Evolutionary conservation across 2,888 invertebrate species (phyloP).

Genomic region (Norana najaformis): DNA sequence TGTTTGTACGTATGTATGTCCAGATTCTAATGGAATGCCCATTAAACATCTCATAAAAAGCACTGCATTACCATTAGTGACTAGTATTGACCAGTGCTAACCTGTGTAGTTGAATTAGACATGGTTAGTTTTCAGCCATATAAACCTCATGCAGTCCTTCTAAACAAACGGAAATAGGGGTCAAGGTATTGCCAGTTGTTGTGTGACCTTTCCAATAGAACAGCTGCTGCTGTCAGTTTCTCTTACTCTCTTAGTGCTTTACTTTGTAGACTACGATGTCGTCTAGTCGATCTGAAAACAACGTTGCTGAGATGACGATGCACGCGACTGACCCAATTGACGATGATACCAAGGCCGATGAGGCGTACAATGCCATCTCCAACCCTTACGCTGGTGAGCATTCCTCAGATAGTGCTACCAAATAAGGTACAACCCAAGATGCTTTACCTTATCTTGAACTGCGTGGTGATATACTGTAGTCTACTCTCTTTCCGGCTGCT

Average conservation of each 20-base stretch:
- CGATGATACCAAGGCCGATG: neutral
- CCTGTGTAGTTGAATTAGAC: no score
- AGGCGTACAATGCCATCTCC: neutral
- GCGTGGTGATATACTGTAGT: neutral
- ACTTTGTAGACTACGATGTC: slow-evolving; percentile 25
- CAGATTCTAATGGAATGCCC: no score
- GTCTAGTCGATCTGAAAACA: slow-evolving; percentile 23
- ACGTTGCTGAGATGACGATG: slow-evolving; percentile 24
- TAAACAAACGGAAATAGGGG: neutral
- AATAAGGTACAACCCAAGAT: no score
- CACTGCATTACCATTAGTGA: no score
- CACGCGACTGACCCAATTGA: slow-evolving; percentile 20
- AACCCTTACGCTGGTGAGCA: slow-evolving; percentile 6
- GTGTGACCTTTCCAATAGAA: neutral
- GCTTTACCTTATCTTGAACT: no score
- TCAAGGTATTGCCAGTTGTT: neutral
- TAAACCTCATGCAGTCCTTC: no score
- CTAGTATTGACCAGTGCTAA: no score
- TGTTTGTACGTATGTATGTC: no score
- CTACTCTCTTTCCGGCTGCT: no score
- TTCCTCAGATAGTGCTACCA: neutral
- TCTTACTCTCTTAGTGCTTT: neutral
- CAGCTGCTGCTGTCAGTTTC: neutral
- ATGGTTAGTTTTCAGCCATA: no score
- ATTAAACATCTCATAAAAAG: no score